Evolutionary conservation across 2,113 vertebrate species (phyloP).

Genomic region (Scortum barcoo): DNA sequence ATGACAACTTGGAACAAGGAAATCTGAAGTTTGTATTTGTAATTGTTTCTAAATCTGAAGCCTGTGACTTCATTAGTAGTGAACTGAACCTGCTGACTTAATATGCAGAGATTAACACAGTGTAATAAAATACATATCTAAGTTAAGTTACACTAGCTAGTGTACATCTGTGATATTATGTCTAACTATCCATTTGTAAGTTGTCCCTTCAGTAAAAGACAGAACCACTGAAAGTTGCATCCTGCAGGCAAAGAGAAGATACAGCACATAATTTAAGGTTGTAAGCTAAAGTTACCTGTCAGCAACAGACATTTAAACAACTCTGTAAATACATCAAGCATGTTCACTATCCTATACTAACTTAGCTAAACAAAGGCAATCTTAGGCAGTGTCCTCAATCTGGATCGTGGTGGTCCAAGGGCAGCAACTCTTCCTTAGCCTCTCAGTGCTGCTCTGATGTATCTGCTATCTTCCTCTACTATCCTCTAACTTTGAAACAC

Average conservation of each 20-base stretch:
- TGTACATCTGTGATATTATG: no score
- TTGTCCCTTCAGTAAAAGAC: background rate
- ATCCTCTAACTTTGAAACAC: no score
- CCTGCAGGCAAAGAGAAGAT: background rate
- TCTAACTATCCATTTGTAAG: no score
- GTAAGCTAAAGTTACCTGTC: no score
- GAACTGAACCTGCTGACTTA: background rate
- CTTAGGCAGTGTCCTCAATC: no score
- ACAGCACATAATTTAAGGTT: background rate
- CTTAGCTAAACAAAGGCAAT: background rate
- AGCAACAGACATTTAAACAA: background rate
- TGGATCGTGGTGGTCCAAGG: no score
- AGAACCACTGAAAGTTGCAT: background rate
- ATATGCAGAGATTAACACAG: background rate
- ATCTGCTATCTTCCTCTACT: no score
- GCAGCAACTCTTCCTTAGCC: no score
- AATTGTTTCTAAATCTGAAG: background rate
- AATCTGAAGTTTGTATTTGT: background rate
- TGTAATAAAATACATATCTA: background rate
- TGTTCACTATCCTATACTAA: background rate
- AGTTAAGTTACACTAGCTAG: background rate
- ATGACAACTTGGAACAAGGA: background rate
- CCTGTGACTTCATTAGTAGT: background rate
- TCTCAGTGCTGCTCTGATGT: no score
- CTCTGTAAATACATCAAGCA: background rate